Base-by-base conservation (phyloP, 1,140 invertebrate species). In the Platyura marginata region DNA sequence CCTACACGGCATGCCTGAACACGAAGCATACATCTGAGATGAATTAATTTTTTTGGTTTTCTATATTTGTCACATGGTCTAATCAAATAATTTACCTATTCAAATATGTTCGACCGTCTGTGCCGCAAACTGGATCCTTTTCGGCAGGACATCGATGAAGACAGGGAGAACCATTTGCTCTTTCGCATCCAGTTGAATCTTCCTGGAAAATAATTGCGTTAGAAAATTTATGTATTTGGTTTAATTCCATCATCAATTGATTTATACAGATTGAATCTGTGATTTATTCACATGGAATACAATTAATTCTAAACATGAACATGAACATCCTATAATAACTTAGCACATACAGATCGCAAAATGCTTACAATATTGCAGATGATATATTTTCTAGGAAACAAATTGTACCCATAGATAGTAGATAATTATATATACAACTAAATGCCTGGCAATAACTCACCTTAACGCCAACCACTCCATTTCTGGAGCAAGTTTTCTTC, bases 401-500 rank as follows among this genome's bases (percentile, higher is more conserved):
- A 9, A 20, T n/a, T 21, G 16, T n/a, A 10, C 21, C 21, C 10
- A 40, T 15, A 40, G 21, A 40, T 13, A 20, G n/a, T 10, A 38
- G 19, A 22, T 13, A 19, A 6, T n/a, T 15, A 11, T 42, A 16
- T 42, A 19, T 23, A 13, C 23, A 9, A 3, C 11, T 9, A 19
- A 11, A 42, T 40, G 16, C 3, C 8, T 6, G 18, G n/a, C 19
- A 38, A 33, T 25, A 29, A 15, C 21, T 42, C 40, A 49, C 49
- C 45, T 58, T 59, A 10, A 62, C 44, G 35, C 48, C 21, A 29
- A 47, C 50, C 13, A 47, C 51, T 48, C 66, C 67, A 78, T 81
- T 82, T 74, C 82, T 83, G 50, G 85, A 81, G 57, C 88, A 93
- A 45, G 86, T 90, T 62, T 88, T 84, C 65, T 87, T 86, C 61